Percentiles rank a stretch among this genome's conserved stretches.
phyloP scores from a whole-genome alignment of 2,113 vertebrate species.

The Nycticryphes semicollaris region DNA sequence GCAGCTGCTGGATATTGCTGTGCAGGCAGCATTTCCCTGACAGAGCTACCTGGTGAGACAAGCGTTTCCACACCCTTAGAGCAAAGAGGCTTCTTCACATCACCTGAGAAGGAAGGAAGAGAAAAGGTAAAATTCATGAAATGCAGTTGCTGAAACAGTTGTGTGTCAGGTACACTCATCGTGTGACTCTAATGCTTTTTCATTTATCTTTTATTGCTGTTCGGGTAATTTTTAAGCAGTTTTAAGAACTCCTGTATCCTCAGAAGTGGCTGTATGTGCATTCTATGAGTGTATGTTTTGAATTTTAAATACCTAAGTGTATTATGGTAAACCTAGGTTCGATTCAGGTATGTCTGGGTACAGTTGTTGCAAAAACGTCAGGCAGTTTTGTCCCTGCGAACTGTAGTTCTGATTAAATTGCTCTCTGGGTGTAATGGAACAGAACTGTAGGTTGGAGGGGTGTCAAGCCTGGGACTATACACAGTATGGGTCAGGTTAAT shows the following conservation, averaged over 20 bases:
- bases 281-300: background rate
- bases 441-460: background rate
- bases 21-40: background rate
- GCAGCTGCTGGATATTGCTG: background rate
- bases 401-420: background rate
- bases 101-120: background rate
- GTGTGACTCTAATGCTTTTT: background rate
- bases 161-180: background rate
- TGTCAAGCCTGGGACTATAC: background rate
- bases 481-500: background rate
- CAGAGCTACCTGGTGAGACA: constrained; percentile 14
- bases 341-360: background rate
- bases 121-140: constrained; percentile 43
- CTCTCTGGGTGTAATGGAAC: background rate
- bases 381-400: background rate
- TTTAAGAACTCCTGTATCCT: background rate
- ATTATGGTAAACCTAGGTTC: background rate
- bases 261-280: background rate
- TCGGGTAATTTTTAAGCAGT: background rate
- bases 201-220: background rate
- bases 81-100: background rate
- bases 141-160: background rate
- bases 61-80: background rate
- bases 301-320: background rate
- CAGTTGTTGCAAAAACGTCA: background rate